These are phyloP conservation scores for Moxostoma hubbsi DNA, from an alignment of 2,797 vertebrate species.

Conservation along the genomic window DNA sequence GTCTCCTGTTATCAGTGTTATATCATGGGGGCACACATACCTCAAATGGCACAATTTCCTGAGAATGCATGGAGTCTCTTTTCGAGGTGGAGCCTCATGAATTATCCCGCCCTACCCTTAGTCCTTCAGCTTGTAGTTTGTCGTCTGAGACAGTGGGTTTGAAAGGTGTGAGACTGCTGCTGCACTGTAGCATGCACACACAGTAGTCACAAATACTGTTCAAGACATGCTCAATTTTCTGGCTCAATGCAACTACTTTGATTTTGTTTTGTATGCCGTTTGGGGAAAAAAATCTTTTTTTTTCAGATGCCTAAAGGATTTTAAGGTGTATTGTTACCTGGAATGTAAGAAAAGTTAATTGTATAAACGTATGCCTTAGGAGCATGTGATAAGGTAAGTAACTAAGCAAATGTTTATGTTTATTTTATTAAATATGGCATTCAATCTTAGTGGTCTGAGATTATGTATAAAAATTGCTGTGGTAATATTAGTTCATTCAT, in stretches of 20 bases:
- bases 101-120: neutral
- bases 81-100: slow-evolving; percentile 8
- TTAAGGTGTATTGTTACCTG: too few relatives aligned
- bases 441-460: too few relatives aligned
- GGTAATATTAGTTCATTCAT: neutral
- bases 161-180: neutral
- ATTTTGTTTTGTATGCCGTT: neutral
- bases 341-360: neutral
- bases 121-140: neutral
- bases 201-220: neutral
- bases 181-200: neutral
- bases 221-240: neutral
- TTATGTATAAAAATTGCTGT: too few relatives aligned
- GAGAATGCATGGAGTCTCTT: neutral
- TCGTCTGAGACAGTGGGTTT: neutral
- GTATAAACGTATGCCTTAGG: slow-evolving; percentile 3
- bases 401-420: neutral
- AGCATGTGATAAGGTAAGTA: slow-evolving; percentile 29
- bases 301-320: too few relatives aligned
- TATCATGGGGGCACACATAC: too few relatives aligned
- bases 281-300: neutral
- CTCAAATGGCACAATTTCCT: too few relatives aligned
- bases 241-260: neutral
- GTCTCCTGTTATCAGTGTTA: too few relatives aligned
- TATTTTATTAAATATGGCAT: neutral